Conservation (phyloP, 2,797 vertebrate genomes). For the Typhlichthys eigenmanni region DNA sequence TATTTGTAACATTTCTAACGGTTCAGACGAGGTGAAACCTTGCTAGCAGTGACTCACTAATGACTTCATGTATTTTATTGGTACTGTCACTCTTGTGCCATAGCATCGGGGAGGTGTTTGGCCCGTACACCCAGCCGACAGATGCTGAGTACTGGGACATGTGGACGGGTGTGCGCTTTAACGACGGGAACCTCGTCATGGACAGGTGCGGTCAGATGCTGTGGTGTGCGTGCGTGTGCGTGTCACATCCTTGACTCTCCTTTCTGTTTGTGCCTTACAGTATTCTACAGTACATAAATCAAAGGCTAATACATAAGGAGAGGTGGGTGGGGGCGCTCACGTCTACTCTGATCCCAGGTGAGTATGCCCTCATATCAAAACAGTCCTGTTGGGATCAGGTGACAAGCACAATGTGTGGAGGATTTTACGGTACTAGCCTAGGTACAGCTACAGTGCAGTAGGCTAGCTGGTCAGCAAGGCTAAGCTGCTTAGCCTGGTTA, state of each 20-base stretch:
- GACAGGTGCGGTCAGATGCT: slow-evolving; percentile 82
- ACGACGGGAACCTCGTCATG: slow-evolving; percentile 90
- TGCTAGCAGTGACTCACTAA: background rate
- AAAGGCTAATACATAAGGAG: slow-evolving; percentile 88
- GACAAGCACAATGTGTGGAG: too few relatives aligned
- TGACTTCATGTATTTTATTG: background rate
- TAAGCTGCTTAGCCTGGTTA: too few relatives aligned
- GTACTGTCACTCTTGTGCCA: background rate
- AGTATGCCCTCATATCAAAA: slow-evolving; percentile 62
- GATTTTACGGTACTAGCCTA: too few relatives aligned
- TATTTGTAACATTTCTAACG: too few relatives aligned
- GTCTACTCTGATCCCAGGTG: slow-evolving; percentile 85
- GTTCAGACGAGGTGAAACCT: too few relatives aligned
- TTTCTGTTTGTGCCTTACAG: slow-evolving; percentile 54
- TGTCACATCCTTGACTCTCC: background rate
- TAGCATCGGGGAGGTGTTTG: slow-evolving; percentile 90
- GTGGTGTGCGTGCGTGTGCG: background rate
- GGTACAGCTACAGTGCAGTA: too few relatives aligned
- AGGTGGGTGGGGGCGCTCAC: slow-evolving; percentile 90
- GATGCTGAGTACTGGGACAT: slow-evolving; percentile 93
- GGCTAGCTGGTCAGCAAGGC: too few relatives aligned
- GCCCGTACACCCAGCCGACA: slow-evolving; percentile 90
- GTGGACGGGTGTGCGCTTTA: slow-evolving; percentile 88
- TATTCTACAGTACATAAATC: slow-evolving; percentile 92
- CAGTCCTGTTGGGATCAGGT: too few relatives aligned